Percentiles rank a stretch among this genome's conserved stretches.
Evolutionary conservation across 2,888 invertebrate species (phyloP).

Genomic region (Drosophila maculinotata): DNA sequence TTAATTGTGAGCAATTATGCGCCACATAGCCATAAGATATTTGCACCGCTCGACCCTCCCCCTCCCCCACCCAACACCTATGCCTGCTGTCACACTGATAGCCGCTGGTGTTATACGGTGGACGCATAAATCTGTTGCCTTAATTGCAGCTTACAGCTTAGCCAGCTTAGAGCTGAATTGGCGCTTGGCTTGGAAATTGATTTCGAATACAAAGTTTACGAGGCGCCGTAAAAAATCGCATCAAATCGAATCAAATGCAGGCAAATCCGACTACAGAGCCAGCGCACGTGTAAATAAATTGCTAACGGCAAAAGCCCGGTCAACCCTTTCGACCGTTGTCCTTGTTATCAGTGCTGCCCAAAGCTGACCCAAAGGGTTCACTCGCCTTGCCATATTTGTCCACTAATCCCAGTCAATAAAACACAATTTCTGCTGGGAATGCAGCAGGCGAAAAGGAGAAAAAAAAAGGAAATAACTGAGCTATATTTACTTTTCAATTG

Average conservation of each 20-base stretch:
- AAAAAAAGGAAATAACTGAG: constrained; percentile 35
- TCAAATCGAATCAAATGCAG: constrained; percentile 70
- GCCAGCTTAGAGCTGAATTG: constrained; percentile 24
- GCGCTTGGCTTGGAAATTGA: constrained; percentile 77
- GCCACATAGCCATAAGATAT: constrained; percentile 28
- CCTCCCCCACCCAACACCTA: too few relatives aligned
- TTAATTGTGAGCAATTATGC: constrained; percentile 66
- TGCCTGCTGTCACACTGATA: constrained; percentile 32
- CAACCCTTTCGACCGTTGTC: constrained; percentile 62
- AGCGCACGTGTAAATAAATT: constrained; percentile 76
- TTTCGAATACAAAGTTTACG: constrained; percentile 60
- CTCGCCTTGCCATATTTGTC: constrained; percentile 34
- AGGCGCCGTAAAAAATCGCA: constrained; percentile 72
- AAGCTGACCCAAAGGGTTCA: constrained; percentile 47
- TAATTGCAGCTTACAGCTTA: constrained; percentile 56
- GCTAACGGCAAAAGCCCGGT: constrained; percentile 30
- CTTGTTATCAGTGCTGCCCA: constrained; percentile 68
- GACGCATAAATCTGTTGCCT: constrained; percentile 39
- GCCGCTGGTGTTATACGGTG: constrained; percentile 17
- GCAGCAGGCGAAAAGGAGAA: neutral
- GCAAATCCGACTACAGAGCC: constrained; percentile 56
- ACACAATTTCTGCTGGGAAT: constrained; percentile 62
- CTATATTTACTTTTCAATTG: constrained; percentile 60
- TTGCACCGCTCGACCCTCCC: too few relatives aligned
- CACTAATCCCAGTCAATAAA: constrained; percentile 76